Evolutionary conservation across 2,113 vertebrate species (phyloP).

Genomic region (Monarcha castaneiventris): DNA sequence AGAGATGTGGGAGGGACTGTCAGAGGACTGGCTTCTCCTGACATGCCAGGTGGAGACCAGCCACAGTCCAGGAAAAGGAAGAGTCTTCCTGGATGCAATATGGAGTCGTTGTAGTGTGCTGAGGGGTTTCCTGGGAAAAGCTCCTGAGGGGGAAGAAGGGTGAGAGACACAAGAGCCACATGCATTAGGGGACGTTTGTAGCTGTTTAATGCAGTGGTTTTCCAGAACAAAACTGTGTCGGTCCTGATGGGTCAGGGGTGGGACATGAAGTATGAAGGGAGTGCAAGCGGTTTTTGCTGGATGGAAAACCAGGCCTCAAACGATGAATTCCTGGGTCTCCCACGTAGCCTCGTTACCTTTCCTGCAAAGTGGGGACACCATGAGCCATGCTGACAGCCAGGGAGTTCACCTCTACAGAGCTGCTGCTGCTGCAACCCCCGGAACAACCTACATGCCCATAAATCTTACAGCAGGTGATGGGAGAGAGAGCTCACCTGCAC

Average conservation of each 20-base stretch:
- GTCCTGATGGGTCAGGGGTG: neutral
- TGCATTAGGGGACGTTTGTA: neutral
- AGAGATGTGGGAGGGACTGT: neutral
- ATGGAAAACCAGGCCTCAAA: neutral
- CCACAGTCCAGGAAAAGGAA: neutral
- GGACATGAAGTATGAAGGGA: neutral
- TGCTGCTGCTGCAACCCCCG: neutral
- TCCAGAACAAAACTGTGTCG: fast-evolving
- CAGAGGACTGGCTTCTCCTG: neutral
- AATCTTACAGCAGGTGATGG: neutral
- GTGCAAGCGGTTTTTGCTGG: neutral
- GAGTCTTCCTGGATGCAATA: neutral
- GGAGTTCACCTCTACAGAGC: neutral
- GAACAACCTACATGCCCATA: fast-evolving
- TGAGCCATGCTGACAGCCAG: fast-evolving
- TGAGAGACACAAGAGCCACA: neutral
- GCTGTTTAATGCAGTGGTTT: neutral
- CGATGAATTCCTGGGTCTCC: neutral
- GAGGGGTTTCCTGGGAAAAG: neutral
- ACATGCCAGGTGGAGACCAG: neutral
- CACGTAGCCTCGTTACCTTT: neutral
- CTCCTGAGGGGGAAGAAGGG: neutral
- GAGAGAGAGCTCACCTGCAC: neutral
- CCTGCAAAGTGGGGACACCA: neutral
- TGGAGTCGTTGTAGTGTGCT: fast-evolving